A percentile compares a stretch with the other conserved stretches of the same genome.
Conservation (phyloP, 2,797 vertebrate genomes). For the Rhynchonycteris naso region DNA sequence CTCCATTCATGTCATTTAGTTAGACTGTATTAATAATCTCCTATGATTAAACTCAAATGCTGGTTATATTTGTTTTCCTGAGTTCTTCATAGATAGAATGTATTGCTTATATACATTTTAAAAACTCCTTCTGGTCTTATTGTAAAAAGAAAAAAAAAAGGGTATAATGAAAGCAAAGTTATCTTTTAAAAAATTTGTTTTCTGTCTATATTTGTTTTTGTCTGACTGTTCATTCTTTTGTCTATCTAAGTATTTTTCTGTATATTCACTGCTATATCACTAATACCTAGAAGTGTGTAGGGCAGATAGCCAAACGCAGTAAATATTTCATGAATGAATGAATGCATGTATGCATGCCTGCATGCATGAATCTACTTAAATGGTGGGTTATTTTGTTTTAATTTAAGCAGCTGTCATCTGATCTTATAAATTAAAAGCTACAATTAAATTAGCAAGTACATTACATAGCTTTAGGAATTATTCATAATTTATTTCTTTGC, state of each 20-base stretch:
- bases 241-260: not conserved
- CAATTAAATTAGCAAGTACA: not conserved
- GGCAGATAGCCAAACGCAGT: not conserved
- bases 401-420: not conserved
- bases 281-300: not conserved
- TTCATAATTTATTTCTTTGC: not conserved
- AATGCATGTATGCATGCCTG: not conserved
- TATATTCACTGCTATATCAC: not conserved
- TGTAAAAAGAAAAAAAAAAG: not conserved
- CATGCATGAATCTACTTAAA: not conserved
- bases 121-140: not conserved
- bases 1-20: not conserved
- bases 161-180: not conserved
- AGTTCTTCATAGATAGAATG: not conserved
- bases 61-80: not conserved
- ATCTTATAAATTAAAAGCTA: slow-evolving; percentile 26
- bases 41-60: not conserved
- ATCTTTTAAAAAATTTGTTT: not conserved
- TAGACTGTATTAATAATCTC: not conserved
- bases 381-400: slow-evolving; percentile 10
- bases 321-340: not conserved
- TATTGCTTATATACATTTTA: not conserved
- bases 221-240: not conserved
- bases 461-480: slow-evolving; percentile 22
- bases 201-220: not conserved